phyloP scores from a whole-genome alignment of 2,797 vertebrate species.

The Acanthurus tractus region DNA sequence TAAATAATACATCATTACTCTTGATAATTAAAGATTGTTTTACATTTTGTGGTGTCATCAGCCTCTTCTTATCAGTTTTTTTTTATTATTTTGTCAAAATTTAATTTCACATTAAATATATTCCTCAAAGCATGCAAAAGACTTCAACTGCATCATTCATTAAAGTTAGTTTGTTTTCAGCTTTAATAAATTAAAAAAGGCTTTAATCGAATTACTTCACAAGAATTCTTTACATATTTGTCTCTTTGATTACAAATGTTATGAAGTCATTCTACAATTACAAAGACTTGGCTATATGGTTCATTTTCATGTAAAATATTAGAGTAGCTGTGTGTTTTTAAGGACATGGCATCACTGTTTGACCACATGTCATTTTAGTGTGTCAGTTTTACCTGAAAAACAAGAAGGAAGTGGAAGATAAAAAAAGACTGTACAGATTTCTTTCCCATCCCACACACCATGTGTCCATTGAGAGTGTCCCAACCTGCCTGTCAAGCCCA shows the following conservation, averaged over 20 bases:
- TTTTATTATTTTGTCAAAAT: background rate
- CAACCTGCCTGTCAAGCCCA: conserved; percentile 85
- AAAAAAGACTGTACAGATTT: conserved; percentile 10
- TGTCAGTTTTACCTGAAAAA: background rate
- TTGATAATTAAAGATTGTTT: conserved; percentile 66
- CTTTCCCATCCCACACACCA: background rate
- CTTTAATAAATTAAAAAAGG: background rate
- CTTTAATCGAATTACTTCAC: background rate
- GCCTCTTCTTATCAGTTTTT: conserved; percentile 12
- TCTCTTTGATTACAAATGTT: background rate
- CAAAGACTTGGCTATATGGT: background rate
- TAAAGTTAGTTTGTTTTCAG: background rate
- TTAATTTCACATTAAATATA: background rate
- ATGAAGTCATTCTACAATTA: background rate
- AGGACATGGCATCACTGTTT: background rate
- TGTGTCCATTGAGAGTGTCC: conserved; percentile 9
- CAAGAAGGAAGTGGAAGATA: background rate
- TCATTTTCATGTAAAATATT: too few relatives aligned
- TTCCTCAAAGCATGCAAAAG: background rate
- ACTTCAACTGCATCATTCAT: background rate
- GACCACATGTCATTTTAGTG: background rate
- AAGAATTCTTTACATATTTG: background rate
- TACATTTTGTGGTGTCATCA: conserved; percentile 43
- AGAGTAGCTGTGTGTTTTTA: background rate
- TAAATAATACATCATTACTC: conserved; percentile 47